Base-by-base conservation (phyloP, 2,113 vertebrate genomes). In the Neogale vison region DNA sequence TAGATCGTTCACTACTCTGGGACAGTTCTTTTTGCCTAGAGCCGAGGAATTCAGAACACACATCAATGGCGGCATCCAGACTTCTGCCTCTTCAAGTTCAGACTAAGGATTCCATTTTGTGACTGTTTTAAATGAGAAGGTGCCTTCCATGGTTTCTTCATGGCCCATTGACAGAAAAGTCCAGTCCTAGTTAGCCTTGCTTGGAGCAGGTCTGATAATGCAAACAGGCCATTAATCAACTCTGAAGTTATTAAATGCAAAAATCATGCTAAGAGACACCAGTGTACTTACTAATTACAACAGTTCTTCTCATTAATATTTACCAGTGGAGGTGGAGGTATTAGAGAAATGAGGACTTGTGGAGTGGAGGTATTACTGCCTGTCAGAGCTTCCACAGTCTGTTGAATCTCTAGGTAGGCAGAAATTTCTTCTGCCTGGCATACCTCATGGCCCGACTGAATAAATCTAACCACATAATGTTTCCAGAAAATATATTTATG, bases 321-420 rank as follows among this genome's bases (percentile, higher is more conserved):
- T 55, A 42, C 76, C 9, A 6, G 39, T 29, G 17, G 52, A 59
- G 34, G 1, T 29, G 20, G 61, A 79, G 12, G 3, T 14, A 18
- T 23, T 24, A 39, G n/a, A 42, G 55, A 39, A 21, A 39, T 8
- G 14, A 61, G 15, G 15, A 10, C 4, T 2, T 3, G 34, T 7
- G 20, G 10, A 45, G 6, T 9, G 47, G 12, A 31, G 20, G 29
- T n/a, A 0, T 82, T n/a, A 24, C 0, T 71, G 7, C 1, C 7
- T 0, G 7, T 84, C 82, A 80, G 29, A 71, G 29, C 7, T 15
- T 12, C 7, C 9, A 88, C 15, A 74, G 77, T 29, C 6, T 52
- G 67, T 42, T 50, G 83, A 17, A 63, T 31, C 63, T 76, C 65
- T 39, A 61, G 17, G 47, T 65, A n/a, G 71, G 69, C 9, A 31